A percentile compares a stretch with the other conserved stretches of the same genome.
These are phyloP conservation scores for Lateolabrax maculatus DNA, from an alignment of 2,797 vertebrate species.

Conservation along the genomic window DNA sequence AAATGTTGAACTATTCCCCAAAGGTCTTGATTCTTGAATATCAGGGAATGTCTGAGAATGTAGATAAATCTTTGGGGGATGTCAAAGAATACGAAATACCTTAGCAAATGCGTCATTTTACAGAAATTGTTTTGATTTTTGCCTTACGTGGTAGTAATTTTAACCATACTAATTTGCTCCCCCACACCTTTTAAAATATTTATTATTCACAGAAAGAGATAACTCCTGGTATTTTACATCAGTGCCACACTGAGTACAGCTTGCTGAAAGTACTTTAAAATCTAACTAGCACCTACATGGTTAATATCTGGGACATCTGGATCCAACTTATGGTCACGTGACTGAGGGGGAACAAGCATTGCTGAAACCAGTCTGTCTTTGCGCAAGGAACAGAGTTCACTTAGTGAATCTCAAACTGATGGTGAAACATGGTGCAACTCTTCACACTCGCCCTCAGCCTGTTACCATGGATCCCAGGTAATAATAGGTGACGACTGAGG, in stretches of 20 bases:
- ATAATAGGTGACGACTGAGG: conserved; percentile 13
- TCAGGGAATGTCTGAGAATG: neutral
- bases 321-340: conserved; percentile 68
- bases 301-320: conserved; percentile 80
- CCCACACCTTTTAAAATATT: neutral
- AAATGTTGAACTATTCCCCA: neutral
- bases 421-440: conserved; percentile 58
- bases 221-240: neutral
- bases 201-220: neutral
- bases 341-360: conserved; percentile 38
- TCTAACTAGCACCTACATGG: conserved; percentile 55
- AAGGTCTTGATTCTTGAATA: neutral
- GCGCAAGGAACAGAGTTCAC: neutral
- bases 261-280: neutral
- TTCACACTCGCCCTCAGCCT: conserved; percentile 52
- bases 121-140: no score
- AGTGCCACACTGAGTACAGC: neutral
- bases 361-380: conserved; percentile 37
- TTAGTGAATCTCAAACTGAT: conserved; percentile 7
- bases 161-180: neutral
- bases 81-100: neutral
- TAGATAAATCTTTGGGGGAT: neutral
- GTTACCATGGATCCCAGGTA: conserved; percentile 80
- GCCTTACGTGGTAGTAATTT: neutral
- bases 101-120: neutral